A percentile compares a stretch with the other conserved stretches of the same genome.
These are phyloP conservation scores for Muscicapa comitata DNA, from an alignment of 2,797 vertebrate species.

Conservation along the genomic window DNA sequence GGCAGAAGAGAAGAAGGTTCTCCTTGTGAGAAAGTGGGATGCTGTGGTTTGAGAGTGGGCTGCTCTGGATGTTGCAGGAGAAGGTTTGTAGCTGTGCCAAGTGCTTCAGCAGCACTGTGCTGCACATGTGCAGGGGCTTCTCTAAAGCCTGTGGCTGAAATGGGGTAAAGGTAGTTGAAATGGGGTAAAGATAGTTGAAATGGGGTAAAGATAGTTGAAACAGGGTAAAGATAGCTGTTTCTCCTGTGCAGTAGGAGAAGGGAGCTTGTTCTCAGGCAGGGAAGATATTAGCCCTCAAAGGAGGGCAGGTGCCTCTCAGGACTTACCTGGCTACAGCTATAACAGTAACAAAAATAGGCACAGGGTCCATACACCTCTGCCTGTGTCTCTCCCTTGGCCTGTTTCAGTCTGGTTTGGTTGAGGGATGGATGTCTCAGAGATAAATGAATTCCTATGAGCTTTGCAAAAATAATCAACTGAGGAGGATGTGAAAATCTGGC, in stretches of 20 bases:
- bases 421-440: background rate
- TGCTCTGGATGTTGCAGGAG: background rate
- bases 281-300: background rate
- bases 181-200: background rate
- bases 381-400: background rate
- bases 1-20: background rate
- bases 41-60: background rate
- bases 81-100: background rate
- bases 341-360: background rate
- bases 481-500: background rate
- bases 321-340: rapidly evolving
- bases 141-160: background rate
- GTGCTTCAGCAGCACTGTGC: rapidly evolving
- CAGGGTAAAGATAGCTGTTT: background rate
- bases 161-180: background rate
- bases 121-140: background rate
- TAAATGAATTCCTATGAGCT: background rate
- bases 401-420: background rate
- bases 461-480: background rate
- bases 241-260: background rate
- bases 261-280: background rate
- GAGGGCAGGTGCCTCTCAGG: background rate
- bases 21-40: background rate
- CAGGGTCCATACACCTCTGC: background rate
- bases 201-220: background rate